Percentiles rank a stretch among this genome's conserved stretches.
These are phyloP conservation scores for Calameuta filiformis DNA, from an alignment of 2,888 invertebrate species.

Conservation along the genomic window DNA sequence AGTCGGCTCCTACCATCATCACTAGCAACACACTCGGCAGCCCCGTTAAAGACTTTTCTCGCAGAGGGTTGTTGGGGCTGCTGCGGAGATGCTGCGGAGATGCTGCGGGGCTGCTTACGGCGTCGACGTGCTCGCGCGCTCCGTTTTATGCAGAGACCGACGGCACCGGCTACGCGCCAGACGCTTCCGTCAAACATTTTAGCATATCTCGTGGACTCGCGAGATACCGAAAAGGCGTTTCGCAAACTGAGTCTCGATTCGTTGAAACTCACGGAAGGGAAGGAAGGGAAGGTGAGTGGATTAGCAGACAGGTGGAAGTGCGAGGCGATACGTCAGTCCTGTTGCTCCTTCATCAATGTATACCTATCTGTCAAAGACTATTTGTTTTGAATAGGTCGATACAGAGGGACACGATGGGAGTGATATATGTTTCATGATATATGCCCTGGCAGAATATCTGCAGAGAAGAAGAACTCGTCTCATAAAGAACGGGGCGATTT, in stretches of 20 bases:
- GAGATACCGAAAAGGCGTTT: not conserved
- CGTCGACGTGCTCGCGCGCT: too few relatives aligned
- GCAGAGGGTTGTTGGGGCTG: slow-evolving; percentile 15
- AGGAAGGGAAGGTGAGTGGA: not conserved
- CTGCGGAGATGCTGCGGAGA: too few relatives aligned
- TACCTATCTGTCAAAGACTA: slow-evolving; percentile 23
- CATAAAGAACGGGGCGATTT: slow-evolving; percentile 63
- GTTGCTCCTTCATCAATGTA: not conserved
- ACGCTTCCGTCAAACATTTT: not conserved
- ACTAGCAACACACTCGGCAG: slow-evolving; percentile 36
- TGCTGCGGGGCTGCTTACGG: not conserved
- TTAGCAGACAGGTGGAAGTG: not conserved
- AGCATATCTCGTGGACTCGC: not conserved
- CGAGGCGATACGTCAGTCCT: not conserved
- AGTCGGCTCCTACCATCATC: slow-evolving; percentile 45
- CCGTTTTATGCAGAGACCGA: too few relatives aligned
- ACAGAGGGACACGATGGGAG: slow-evolving; percentile 31
- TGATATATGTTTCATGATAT: slow-evolving; percentile 50
- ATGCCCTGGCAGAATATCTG: not conserved
- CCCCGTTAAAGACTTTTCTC: slow-evolving; percentile 61
- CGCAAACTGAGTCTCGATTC: not conserved
- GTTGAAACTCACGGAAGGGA: not conserved
- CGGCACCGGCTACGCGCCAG: not conserved
- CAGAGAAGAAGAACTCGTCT: slow-evolving; percentile 56
- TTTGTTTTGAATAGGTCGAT: slow-evolving; percentile 49